Percentiles rank a stretch among this genome's conserved stretches.
phyloP scores from a whole-genome alignment of 2,797 vertebrate genomes.

The Gila robusta region DNA sequence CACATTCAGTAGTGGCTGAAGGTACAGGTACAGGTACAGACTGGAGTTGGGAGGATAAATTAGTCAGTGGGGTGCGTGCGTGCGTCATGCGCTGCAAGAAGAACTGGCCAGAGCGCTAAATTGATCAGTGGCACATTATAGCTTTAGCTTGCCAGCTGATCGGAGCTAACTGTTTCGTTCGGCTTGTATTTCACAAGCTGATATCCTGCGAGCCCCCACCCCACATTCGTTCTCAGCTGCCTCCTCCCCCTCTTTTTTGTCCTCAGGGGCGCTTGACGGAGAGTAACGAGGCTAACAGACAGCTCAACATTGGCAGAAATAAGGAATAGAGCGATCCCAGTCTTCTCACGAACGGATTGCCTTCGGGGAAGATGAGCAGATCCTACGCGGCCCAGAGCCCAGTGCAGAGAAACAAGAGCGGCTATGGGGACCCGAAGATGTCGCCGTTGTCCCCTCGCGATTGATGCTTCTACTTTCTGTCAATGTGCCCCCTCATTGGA shows the following conservation, averaged over 20 bases:
- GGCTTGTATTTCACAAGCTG: conserved; percentile 57
- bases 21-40: conserved; percentile 45
- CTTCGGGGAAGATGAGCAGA: conserved; percentile 75
- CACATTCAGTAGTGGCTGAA: conserved; percentile 19
- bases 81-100: conserved; percentile 78
- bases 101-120: conserved; percentile 58
- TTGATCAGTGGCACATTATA: conserved; percentile 69
- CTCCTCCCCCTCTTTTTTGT: conserved; percentile 65
- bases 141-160: conserved; percentile 70
- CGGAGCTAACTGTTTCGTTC: conserved; percentile 58
- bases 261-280: conserved; percentile 70
- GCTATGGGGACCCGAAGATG: conserved; percentile 69
- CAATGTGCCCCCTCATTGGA: conserved; percentile 66
- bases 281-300: conserved; percentile 64
- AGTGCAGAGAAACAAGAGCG: conserved; percentile 68
- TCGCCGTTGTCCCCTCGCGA: conserved; percentile 71
- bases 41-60: conserved; percentile 39
- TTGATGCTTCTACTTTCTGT: conserved; percentile 72
- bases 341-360: conserved; percentile 67
- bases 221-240: conserved; percentile 63
- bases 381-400: conserved; percentile 65
- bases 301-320: conserved; percentile 67
- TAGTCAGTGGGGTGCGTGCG: conserved; percentile 56
- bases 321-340: conserved; percentile 72
- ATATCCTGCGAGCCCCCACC: conserved; percentile 59